Base-by-base conservation (phyloP, 2,888 invertebrate genomes). In the Phrixothrix hirtus region DNA sequence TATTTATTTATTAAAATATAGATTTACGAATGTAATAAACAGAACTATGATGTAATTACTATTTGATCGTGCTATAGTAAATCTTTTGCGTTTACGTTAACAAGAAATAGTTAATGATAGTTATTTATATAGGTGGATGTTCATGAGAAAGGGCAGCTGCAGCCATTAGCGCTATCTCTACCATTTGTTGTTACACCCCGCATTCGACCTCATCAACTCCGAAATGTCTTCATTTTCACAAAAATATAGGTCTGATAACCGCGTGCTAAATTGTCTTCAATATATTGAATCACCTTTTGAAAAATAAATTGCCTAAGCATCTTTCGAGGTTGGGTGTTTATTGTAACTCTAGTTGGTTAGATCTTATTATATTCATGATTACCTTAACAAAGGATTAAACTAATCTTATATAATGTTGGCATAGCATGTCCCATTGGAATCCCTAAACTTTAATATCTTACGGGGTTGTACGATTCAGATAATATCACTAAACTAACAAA, bases 91-190 rank as follows among this genome's bases (percentile, higher is more conserved):
- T 45, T 45, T 46, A 38, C 21, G 14, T 50, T 30, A 53, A 60
- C 58, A 59, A 62, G 60, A 65, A 64, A 61, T 62, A 62, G 66
- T 66, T 72, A 73, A 73, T 71, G 73, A 70, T 67, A 66, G 73
- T 70, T 72, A 73, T 73, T 72, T 73, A 71, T 73, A 73, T 71
- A 72, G 68, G 71, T 72, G 65, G 64, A 65, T 69, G 69, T 70
- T 65, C 67, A 68, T 71, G 71, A 64, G 72, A 71, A 66, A 63
- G 64, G 68, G 62, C 72, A 70, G 70, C 67, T 72, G 72, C 61
- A 63, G 64, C 69, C 71, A 71, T 72, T 72, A 71, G 67, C 66
- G 69, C 67, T 71, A 70, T 71, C 70, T 71, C 69, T 69, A 60
- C 57, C 60, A 63, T 58, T 60, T 63, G 65, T 65, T 62, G 61